phyloP scores from a whole-genome alignment of 2,888 invertebrate genomes.

The Cryptosula pallasiana region DNA sequence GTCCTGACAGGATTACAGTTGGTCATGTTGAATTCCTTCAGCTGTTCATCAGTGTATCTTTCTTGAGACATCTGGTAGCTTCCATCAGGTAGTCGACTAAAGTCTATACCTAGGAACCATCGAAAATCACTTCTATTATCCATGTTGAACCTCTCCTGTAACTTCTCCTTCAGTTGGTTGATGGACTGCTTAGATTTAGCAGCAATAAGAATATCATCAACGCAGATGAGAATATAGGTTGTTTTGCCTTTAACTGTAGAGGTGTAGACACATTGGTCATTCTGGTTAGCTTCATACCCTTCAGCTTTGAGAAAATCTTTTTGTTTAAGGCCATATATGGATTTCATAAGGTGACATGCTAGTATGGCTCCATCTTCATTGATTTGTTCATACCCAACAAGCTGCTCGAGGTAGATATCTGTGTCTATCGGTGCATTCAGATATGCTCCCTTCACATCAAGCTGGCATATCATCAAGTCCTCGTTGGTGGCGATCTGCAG shows the following conservation, averaged over 20 bases:
- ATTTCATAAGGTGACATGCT: slow-evolving; percentile 6
- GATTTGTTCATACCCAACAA: background rate
- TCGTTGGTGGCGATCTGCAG: background rate
- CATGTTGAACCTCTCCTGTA: background rate
- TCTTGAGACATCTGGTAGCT: background rate
- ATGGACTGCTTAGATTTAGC: background rate
- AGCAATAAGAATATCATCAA: background rate
- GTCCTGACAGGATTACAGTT: background rate
- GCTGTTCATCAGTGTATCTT: background rate
- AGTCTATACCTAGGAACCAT: slow-evolving; percentile 12
- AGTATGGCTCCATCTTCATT: background rate
- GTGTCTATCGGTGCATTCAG: too few species aligned
- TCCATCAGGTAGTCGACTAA: background rate
- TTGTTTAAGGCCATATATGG: slow-evolving; percentile 1
- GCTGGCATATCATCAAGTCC: too few species aligned
- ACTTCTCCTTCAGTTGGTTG: background rate
- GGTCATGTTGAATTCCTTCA: background rate
- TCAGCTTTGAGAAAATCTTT: background rate
- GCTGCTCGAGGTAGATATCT: slow-evolving; percentile 15
- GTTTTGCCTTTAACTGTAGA: background rate
- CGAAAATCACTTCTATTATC: background rate
- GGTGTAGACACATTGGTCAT: background rate
- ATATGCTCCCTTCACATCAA: too few species aligned
- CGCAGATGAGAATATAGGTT: background rate
- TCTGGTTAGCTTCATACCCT: background rate